Base-by-base conservation (phyloP, 2,113 vertebrate genomes). In the Megaceryle maxima region DNA sequence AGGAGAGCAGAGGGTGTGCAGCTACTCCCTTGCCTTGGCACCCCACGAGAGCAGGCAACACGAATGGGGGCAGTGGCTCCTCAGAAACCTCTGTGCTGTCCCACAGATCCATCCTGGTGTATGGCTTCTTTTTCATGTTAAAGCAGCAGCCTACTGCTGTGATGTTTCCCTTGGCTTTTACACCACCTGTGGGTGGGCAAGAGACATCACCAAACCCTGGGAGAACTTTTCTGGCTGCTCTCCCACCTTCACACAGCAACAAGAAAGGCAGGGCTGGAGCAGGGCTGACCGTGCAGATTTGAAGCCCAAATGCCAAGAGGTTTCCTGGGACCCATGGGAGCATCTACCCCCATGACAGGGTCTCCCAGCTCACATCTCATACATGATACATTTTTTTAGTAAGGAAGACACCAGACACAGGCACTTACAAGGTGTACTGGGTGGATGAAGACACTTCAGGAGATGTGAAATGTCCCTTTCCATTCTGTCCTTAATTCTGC, bases 301-400 rank as follows among this genome's bases (percentile, higher is more conserved):
- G 41, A 81, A 31, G 17, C 6, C 19, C 17, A 77, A 43, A 70
- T 1, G 0, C 21, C 3, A 4, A 89, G 22, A 79, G 5, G 19
- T 83, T 72, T 69, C 21, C 35, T 53, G 46, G 7, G 28, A 92
- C 9, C 35, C 28, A 39, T 0, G 1, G 18, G 39, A 64, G 29
- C 8, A 46, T 66, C 60, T 59, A 22, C 10, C 6, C 6, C 8
- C 0, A 0, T 72, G 35, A 26, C 4, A 25, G 9, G 4, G 2
- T 83, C 33, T 86, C 51, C 55, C 22, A 83, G 41, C 21, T 93
- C 50, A 67, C 24, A 41, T 37, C 26, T 88, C 7, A 2, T 13
- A 55, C 17, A 43, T 1, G 1, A 2, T 18, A 1, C 63, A 22
- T 70, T 78, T 90, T 93, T 88, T n/a, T 22, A 67, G 68, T 53